These are phyloP conservation scores for Chrysemys picta DNA, from an alignment of 2,113 vertebrate genomes.

Conservation along the genomic window DNA sequence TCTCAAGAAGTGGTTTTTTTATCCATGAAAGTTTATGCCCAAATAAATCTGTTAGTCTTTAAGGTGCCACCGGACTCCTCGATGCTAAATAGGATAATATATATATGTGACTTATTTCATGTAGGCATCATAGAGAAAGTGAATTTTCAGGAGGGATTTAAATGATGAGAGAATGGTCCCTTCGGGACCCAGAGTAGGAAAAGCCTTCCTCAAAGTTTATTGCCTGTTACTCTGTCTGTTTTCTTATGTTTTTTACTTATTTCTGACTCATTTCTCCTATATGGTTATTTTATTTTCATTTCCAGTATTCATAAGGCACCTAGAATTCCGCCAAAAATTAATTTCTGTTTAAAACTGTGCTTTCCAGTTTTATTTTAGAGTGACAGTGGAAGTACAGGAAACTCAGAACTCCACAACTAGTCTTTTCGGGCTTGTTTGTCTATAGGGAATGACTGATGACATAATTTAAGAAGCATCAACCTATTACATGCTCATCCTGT, in stretches of 20 bases:
- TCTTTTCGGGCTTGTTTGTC: not conserved
- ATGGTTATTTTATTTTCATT: not conserved
- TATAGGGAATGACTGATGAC: not conserved
- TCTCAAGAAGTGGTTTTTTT: no score
- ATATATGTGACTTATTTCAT: not conserved
- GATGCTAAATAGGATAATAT: not conserved
- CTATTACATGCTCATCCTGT: slow-evolving; percentile 24
- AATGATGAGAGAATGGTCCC: not conserved
- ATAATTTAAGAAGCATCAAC: not conserved
- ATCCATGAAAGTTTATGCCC: no score
- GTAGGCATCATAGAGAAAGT: not conserved
- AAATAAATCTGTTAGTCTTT: no score
- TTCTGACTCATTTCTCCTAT: not conserved
- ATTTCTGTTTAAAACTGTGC: not conserved
- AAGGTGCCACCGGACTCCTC: no score
- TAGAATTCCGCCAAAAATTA: not conserved
- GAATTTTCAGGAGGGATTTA: not conserved
- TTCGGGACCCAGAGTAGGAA: not conserved
- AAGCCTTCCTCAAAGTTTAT: not conserved
- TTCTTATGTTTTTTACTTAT: not conserved
- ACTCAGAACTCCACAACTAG: not conserved
- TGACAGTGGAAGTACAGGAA: not conserved
- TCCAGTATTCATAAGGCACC: not conserved
- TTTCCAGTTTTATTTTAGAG: not conserved
- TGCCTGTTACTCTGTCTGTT: no score